phyloP scores from a whole-genome alignment of 1,140 invertebrate species.

The Bactericera cockerelli region DNA sequence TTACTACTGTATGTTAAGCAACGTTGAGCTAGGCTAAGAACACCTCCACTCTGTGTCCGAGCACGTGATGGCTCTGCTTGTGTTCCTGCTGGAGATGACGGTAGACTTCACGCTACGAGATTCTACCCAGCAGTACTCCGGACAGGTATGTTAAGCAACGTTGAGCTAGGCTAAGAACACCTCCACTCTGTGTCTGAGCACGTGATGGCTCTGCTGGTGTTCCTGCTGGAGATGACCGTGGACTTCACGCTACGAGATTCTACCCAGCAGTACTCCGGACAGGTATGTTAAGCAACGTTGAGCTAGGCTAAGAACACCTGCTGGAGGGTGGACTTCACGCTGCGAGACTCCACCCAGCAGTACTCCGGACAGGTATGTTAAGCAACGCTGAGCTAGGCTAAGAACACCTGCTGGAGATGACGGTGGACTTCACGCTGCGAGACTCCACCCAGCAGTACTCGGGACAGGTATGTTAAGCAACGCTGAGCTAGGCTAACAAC shows the following conservation, averaged over 20 bases:
- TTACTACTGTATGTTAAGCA: neutral
- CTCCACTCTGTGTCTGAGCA: slow-evolving; percentile 59
- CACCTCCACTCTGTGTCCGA: slow-evolving; percentile 56
- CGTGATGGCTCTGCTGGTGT: slow-evolving; percentile 66
- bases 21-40: too few relatives aligned
- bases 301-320: too few relatives aligned
- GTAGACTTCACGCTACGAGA: slow-evolving; percentile 36
- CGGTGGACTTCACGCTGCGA: slow-evolving; percentile 40
- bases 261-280: slow-evolving; percentile 19
- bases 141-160: slow-evolving; percentile 15
- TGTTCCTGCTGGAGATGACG: slow-evolving; percentile 76
- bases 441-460: slow-evolving; percentile 19
- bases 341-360: too few relatives aligned
- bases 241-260: slow-evolving; percentile 37
- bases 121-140: slow-evolving; percentile 20
- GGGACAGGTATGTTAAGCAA: slow-evolving; percentile 16
- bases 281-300: slow-evolving; percentile 12
- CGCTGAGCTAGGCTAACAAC: too few relatives aligned
- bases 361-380: too few relatives aligned
- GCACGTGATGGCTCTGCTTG: slow-evolving; percentile 63
- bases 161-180: too few relatives aligned
- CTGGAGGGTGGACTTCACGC: too few relatives aligned
- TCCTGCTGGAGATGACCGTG: slow-evolving; percentile 64
- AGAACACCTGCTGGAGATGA: slow-evolving; percentile 63
- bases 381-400: too few relatives aligned